Evolutionary conservation across 23 tunicate species (phyloP).

Genomic region (Phallusia fumigata): DNA sequence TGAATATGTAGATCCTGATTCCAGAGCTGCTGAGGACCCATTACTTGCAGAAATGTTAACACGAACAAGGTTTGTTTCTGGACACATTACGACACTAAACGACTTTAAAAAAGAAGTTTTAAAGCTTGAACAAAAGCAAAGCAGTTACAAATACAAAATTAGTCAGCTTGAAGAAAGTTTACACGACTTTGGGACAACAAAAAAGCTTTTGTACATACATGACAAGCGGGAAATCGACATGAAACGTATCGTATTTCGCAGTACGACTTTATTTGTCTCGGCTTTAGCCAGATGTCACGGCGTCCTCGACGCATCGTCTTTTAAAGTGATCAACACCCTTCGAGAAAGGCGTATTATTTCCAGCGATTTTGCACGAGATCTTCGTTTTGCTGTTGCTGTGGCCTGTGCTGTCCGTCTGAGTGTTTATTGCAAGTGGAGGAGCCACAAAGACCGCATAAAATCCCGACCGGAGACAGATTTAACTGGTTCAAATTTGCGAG

Average conservation of each 20-base stretch:
- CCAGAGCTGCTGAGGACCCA: not conserved
- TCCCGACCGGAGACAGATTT: not conserved
- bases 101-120: constrained; percentile 14
- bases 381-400: constrained; percentile 19
- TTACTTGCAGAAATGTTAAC: constrained; percentile 6
- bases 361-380: not conserved
- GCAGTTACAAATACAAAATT: not conserved
- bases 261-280: not conserved
- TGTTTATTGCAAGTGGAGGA: not conserved
- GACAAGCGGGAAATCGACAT: not conserved
- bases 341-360: not conserved
- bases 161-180: not conserved
- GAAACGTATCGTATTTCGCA: not conserved
- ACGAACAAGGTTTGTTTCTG: constrained; percentile 28
- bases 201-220: not conserved
- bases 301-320: not conserved
- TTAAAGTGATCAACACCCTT: not conserved
- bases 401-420: constrained; percentile 9
- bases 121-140: not conserved
- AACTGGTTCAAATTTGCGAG: not conserved
- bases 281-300: constrained; percentile 1
- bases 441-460: not conserved
- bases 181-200: not conserved
- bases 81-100: constrained; percentile 10
- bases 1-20: not conserved